A percentile compares a stretch with the other conserved stretches of the same genome.
Conservation (phyloP, 2,113 vertebrate genomes). For the Spea bombifrons region DNA sequence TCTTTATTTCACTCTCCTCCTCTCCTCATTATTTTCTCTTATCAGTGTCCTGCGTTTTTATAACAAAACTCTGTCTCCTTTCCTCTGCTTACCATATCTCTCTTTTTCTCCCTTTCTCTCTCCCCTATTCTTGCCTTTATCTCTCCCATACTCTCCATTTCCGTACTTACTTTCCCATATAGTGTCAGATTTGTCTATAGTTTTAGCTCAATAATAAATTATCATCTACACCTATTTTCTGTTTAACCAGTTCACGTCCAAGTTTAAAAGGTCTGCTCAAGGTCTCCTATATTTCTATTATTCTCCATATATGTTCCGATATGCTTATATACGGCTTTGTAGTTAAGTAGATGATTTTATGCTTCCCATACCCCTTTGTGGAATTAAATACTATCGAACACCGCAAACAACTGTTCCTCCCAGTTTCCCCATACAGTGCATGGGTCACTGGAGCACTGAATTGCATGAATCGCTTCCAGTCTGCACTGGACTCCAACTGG, state of each 20-base stretch:
- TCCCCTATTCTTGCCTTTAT: neutral
- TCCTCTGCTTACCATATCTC: neutral
- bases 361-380: neutral
- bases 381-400: neutral
- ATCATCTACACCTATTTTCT: too few species aligned
- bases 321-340: too few species aligned
- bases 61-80: neutral
- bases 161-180: neutral
- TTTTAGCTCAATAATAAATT: too few species aligned
- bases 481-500: neutral
- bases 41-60: neutral
- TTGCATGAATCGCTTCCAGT: neutral
- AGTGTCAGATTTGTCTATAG: too few species aligned
- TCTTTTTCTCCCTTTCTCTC: neutral
- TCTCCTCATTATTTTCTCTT: constrained; percentile 16
- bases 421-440: neutral
- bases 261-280: too few species aligned
- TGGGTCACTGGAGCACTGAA: neutral
- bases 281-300: too few species aligned
- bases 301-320: too few species aligned
- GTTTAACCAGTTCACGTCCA: too few species aligned
- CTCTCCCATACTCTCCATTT: neutral
- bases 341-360: neutral
- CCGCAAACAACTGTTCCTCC: neutral
- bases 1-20: neutral